Evolutionary conservation across 2,888 invertebrate species (phyloP).

Genomic region (Noctua janthe): DNA sequence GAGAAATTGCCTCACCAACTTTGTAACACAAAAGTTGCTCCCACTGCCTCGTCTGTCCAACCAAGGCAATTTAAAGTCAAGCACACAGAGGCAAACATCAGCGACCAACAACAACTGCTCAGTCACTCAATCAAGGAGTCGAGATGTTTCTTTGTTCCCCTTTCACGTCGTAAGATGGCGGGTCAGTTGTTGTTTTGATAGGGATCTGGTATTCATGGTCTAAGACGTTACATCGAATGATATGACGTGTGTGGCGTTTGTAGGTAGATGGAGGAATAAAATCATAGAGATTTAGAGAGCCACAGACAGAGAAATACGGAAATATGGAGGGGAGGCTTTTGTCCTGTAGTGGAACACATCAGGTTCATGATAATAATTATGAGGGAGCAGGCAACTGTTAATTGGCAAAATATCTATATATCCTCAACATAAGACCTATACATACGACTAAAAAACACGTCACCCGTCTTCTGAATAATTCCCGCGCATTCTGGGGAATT

Average conservation of each 20-base stretch:
- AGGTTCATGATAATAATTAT: not conserved
- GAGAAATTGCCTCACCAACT: not conserved
- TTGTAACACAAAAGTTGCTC: constrained; percentile 11
- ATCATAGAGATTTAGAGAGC: not conserved
- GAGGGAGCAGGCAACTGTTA: not conserved
- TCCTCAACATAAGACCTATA: not conserved
- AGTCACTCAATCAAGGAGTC: constrained; percentile 63
- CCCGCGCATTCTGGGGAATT: not conserved
- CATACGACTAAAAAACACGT: not conserved
- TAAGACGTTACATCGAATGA: not conserved
- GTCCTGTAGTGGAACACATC: not conserved
- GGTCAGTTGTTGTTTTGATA: constrained; percentile 36
- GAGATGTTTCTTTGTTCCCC: constrained; percentile 59
- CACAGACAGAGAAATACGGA: no score
- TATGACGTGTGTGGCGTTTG: not conserved
- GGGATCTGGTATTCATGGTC: constrained; percentile 5
- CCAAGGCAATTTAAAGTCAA: constrained; percentile 63
- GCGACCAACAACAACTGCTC: constrained; percentile 57
- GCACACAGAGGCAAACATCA: constrained; percentile 57
- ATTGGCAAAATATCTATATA: not conserved
- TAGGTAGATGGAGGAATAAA: not conserved
- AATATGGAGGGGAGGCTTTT: not conserved
- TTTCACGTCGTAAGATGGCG: constrained; percentile 27
- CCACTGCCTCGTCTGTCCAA: constrained; percentile 29
- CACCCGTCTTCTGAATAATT: not conserved